Percentiles rank a stretch among this genome's conserved stretches.
phyloP scores from a whole-genome alignment of 1,140 invertebrate species.

The Eubasilissa regina region DNA sequence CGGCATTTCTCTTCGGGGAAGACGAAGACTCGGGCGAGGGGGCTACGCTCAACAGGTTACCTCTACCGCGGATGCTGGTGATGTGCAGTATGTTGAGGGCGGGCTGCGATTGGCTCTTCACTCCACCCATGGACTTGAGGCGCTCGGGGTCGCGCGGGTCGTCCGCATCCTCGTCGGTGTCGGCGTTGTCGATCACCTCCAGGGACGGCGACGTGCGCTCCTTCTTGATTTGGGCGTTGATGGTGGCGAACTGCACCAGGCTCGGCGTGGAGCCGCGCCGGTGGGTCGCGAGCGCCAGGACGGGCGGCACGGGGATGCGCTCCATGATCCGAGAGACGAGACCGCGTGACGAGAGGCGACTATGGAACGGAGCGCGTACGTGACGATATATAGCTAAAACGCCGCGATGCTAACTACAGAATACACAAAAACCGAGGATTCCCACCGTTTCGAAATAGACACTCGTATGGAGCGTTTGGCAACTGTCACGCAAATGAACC shows the following conservation, averaged over 20 bases:
- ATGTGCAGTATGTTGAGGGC: slow-evolving; percentile 55
- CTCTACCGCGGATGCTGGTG: slow-evolving; percentile 52
- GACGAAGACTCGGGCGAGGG: slow-evolving; percentile 11
- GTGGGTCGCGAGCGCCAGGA: slow-evolving; percentile 36
- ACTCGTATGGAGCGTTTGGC: slow-evolving; percentile 43
- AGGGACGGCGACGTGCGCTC: slow-evolving; percentile 54
- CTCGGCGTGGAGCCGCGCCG: slow-evolving; percentile 56
- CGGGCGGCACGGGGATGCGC: slow-evolving; percentile 32
- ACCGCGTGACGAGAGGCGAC: slow-evolving; percentile 5
- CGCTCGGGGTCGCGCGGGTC: slow-evolving; percentile 11
- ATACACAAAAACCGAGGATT: slow-evolving; percentile 34
- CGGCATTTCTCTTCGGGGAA: background rate
- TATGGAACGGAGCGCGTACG: slow-evolving; percentile 10
- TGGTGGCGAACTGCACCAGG: slow-evolving; percentile 57
- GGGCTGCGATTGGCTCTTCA: slow-evolving; percentile 52
- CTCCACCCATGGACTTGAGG: slow-evolving; percentile 15
- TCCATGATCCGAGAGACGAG: slow-evolving; percentile 39
- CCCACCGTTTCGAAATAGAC: slow-evolving; percentile 34
- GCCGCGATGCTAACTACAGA: slow-evolving; percentile 25
- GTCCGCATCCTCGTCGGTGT: slow-evolving; percentile 48
- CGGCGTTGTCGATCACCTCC: slow-evolving; percentile 48
- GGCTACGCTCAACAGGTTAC: slow-evolving; percentile 34
- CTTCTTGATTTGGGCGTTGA: slow-evolving; percentile 58
- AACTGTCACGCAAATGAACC: slow-evolving; percentile 40
- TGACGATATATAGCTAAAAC: slow-evolving; percentile 13